These are phyloP conservation scores for Clepsis dumicolana DNA, from an alignment of 2,888 invertebrate genomes.

Conservation along the genomic window DNA sequence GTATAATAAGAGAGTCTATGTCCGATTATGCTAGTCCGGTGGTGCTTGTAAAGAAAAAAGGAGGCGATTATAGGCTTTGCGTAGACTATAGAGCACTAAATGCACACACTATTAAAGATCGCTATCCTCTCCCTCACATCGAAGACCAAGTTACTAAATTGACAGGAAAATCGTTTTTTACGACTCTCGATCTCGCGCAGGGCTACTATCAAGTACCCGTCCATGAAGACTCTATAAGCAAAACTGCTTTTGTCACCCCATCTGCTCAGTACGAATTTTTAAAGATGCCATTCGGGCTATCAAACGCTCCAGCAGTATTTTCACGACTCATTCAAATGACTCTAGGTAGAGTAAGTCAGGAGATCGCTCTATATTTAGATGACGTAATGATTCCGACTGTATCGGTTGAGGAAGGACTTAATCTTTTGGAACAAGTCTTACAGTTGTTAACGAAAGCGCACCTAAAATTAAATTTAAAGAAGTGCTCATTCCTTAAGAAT, in stretches of 20 bases:
- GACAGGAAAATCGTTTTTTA: neutral
- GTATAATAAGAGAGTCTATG: no score
- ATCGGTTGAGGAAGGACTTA: neutral
- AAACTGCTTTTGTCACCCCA: neutral
- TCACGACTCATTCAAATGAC: neutral
- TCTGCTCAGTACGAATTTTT: neutral
- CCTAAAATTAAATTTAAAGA: neutral
- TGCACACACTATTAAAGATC: neutral
- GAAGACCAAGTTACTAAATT: neutral
- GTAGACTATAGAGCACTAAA: neutral
- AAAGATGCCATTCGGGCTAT: neutral
- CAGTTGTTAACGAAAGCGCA: neutral
- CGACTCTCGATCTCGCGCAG: neutral
- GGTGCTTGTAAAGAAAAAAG: neutral
- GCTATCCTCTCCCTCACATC: neutral
- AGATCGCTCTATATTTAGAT: neutral
- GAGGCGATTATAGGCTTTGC: neutral
- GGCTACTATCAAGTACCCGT: neutral
- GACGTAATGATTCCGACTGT: neutral
- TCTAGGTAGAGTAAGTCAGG: neutral
- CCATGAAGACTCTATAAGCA: neutral
- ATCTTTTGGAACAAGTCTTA: neutral
- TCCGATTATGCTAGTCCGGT: neutral
- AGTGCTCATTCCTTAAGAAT: neutral
- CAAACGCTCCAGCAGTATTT: neutral